These are phyloP conservation scores for Apotomis turbidana DNA, from an alignment of 2,888 invertebrate genomes.

Conservation along the genomic window DNA sequence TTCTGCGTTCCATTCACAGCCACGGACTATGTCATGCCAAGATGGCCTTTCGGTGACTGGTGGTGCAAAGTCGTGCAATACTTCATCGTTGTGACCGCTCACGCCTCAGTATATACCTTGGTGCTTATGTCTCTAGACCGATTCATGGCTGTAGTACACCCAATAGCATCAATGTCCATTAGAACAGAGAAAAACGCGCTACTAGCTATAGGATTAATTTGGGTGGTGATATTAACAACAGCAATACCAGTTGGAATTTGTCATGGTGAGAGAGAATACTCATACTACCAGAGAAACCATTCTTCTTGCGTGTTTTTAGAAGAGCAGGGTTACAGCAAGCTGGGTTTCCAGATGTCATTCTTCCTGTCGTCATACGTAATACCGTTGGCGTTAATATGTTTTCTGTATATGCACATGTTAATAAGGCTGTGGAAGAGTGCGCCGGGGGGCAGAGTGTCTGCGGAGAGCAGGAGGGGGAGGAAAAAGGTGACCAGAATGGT, in stretches of 20 bases:
- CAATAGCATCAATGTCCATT: slow-evolving; percentile 93
- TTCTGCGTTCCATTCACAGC: slow-evolving; percentile 98
- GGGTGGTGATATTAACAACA: slow-evolving; percentile 91
- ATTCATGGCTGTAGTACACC: slow-evolving; percentile 96
- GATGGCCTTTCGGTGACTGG: slow-evolving; percentile 95
- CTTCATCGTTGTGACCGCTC: slow-evolving; percentile 95
- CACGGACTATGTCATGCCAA: slow-evolving; percentile 92
- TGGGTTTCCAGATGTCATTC: slow-evolving; percentile 90
- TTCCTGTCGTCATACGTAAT: slow-evolving; percentile 94
- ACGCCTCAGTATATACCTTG: slow-evolving; percentile 96
- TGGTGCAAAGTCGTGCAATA: slow-evolving; percentile 97
- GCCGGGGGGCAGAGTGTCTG: slow-evolving; percentile 91
- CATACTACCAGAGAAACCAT: slow-evolving; percentile 85
- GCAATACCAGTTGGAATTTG: slow-evolving; percentile 91
- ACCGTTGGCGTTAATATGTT: slow-evolving; percentile 93
- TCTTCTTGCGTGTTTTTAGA: slow-evolving; percentile 88
- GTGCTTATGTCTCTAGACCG: slow-evolving; percentile 97
- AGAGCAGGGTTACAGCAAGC: slow-evolving; percentile 84
- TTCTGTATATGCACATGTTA: slow-evolving; percentile 95
- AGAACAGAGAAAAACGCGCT: slow-evolving; percentile 92
- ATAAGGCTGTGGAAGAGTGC: slow-evolving; percentile 93
- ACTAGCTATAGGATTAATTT: slow-evolving; percentile 89
- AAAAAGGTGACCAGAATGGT: slow-evolving; percentile 96
- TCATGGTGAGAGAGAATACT: slow-evolving; percentile 89
- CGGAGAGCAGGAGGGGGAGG: slow-evolving; percentile 92